Conservation (phyloP, 2,797 vertebrate species). For the Zonotrichia albicollis region DNA sequence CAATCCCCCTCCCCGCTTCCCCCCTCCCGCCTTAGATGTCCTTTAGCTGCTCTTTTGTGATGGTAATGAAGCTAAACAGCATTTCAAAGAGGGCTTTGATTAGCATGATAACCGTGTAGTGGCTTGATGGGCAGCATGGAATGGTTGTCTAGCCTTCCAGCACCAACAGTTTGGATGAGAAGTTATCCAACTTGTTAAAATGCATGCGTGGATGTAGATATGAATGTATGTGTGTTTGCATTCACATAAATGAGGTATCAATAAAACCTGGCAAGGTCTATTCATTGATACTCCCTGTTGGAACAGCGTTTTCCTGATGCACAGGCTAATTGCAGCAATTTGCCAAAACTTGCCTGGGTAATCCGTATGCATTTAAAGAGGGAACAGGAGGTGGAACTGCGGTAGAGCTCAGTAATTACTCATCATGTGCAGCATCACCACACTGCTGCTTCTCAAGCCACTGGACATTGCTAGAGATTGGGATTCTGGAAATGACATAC, state of each 20-base stretch:
- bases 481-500: background rate
- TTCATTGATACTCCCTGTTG: background rate
- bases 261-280: background rate
- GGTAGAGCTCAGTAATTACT: background rate
- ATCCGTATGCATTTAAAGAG: background rate
- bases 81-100: slow-evolving; percentile 56
- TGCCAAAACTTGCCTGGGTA: slow-evolving; percentile 14
- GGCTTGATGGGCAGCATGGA: slow-evolving; percentile 28
- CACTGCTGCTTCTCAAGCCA: background rate
- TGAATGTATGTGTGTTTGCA: background rate
- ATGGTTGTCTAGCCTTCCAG: slow-evolving; percentile 27
- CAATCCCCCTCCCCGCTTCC: background rate
- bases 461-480: background rate
- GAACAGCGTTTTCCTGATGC: background rate
- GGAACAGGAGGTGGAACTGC: background rate
- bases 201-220: background rate
- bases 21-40: slow-evolving; percentile 20
- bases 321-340: slow-evolving; percentile 27
- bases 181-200: slow-evolving; percentile 4
- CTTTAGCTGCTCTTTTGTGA: slow-evolving; percentile 61
- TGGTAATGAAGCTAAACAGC: slow-evolving; percentile 61
- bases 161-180: background rate
- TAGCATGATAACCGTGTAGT: slow-evolving; percentile 55
- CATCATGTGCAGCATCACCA: background rate
- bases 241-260: background rate